phyloP scores from a whole-genome alignment of 2,888 invertebrate species.

The Eulithis prunata region DNA sequence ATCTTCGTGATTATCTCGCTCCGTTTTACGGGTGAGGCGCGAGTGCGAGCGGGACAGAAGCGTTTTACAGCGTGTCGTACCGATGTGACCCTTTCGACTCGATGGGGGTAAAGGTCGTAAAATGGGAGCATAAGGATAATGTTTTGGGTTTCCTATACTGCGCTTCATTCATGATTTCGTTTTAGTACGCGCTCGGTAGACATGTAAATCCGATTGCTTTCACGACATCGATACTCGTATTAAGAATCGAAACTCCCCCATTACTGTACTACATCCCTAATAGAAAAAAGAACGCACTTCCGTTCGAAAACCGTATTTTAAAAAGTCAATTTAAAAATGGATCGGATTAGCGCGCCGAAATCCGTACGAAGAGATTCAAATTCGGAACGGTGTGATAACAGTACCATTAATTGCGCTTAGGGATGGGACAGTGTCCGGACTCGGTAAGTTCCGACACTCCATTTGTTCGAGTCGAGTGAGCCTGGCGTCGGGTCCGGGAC shows the following conservation, averaged over 20 bases:
- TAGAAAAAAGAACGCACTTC: slow-evolving; percentile 55
- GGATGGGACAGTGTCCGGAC: slow-evolving; percentile 60
- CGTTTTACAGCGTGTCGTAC: slow-evolving; percentile 76
- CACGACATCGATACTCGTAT: slow-evolving; percentile 73
- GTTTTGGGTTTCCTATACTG: slow-evolving; percentile 83
- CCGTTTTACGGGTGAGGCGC: slow-evolving; percentile 64
- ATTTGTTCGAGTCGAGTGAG: slow-evolving; percentile 78
- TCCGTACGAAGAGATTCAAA: slow-evolving; percentile 66
- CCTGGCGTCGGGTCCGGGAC: slow-evolving; percentile 70
- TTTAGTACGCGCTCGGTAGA: slow-evolving; percentile 80
- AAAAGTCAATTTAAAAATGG: slow-evolving; percentile 46
- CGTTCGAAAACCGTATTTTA: slow-evolving; percentile 39
- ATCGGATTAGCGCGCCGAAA: slow-evolving; percentile 48
- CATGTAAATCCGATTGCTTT: slow-evolving; percentile 83
- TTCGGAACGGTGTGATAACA: slow-evolving; percentile 70
- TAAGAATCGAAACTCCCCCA: slow-evolving; percentile 61
- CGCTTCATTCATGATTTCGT: slow-evolving; percentile 84
- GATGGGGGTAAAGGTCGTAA: slow-evolving; percentile 84
- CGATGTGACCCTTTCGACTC: slow-evolving; percentile 81
- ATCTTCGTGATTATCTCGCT: slow-evolving; percentile 82
- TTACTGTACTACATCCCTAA: slow-evolving; percentile 79
- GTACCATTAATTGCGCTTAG: slow-evolving; percentile 72
- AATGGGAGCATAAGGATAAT: slow-evolving; percentile 85
- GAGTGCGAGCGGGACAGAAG: slow-evolving; percentile 67
- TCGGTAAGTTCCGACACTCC: slow-evolving; percentile 73